These are phyloP conservation scores for Myotis pilosus DNA, from an alignment of 2,797 vertebrate species.

Conservation along the genomic window DNA sequence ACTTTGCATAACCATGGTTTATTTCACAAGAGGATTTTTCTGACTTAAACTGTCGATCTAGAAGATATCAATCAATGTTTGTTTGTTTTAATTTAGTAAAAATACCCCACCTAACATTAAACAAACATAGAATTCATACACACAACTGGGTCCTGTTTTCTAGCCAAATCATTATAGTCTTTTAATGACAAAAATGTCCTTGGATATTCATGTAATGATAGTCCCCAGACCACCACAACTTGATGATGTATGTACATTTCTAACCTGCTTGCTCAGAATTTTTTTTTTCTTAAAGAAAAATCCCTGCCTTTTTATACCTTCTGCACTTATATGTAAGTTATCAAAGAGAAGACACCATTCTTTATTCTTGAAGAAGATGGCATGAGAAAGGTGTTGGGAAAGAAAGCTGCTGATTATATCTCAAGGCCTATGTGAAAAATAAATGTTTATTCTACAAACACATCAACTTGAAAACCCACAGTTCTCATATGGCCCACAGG, in stretches of 20 bases:
- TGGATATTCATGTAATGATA: not conserved
- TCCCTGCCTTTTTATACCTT: not conserved
- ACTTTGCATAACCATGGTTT: not conserved
- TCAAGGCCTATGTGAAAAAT: constrained; percentile 65
- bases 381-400: not conserved
- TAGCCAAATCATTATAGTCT: not conserved
- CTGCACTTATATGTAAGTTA: not conserved
- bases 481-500: constrained; percentile 49
- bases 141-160: too few species aligned
- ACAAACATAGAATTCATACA: constrained; percentile 9
- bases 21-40: constrained; percentile 15
- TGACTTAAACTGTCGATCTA: constrained; percentile 9
- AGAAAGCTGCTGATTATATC: constrained; percentile 27
- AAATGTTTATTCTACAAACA: constrained; percentile 53
- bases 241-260: not conserved
- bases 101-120: not conserved
- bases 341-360: not conserved
- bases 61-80: not conserved
- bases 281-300: not conserved
- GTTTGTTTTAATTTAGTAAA: constrained; percentile 48
- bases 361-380: not conserved
- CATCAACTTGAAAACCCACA: not conserved
- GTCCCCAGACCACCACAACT: not conserved
- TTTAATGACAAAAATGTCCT: constrained; percentile 23
- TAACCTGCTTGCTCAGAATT: not conserved